Percentiles rank a stretch among this genome's conserved stretches.
Evolutionary conservation across 2,113 vertebrate genomes (phyloP).

Genomic region (Rostratula benghalensis): DNA sequence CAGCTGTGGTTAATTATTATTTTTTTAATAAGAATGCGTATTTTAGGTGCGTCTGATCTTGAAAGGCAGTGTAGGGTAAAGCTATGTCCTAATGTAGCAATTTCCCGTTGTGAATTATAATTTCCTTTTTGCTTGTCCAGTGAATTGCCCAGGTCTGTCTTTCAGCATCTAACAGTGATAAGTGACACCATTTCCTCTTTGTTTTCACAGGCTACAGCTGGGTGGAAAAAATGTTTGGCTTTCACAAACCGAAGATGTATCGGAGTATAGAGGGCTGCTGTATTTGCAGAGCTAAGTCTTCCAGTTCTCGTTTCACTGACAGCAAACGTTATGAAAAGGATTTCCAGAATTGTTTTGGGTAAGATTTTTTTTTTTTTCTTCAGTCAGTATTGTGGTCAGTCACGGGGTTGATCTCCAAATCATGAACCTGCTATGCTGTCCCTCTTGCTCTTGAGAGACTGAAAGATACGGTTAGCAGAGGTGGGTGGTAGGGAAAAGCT

Average conservation of each 20-base stretch:
- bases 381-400: neutral
- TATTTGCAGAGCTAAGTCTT: conserved; percentile 98
- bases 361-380: conserved; percentile 55
- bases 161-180: neutral
- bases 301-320: conserved; percentile 98
- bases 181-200: conserved; percentile 43
- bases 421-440: neutral
- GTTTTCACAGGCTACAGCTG: conserved; percentile 60
- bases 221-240: conserved; percentile 93
- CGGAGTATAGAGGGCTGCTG: conserved; percentile 97
- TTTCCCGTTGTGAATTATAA: neutral
- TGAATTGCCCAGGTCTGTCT: neutral
- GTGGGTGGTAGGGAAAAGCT: neutral
- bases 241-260: conserved; percentile 99
- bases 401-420: neutral
- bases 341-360: conserved; percentile 98
- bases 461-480: neutral
- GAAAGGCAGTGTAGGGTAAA: neutral
- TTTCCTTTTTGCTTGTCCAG: neutral
- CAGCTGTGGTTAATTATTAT: neutral
- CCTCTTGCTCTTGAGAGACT: neutral
- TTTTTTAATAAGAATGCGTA: neutral
- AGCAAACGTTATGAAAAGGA: conserved; percentile 98
- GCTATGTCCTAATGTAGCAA: neutral
- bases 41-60: neutral